Percentiles rank a stretch among this genome's conserved stretches.
Conservation (phyloP, 2,888 invertebrate species). For the Hyppa rectilinea region DNA sequence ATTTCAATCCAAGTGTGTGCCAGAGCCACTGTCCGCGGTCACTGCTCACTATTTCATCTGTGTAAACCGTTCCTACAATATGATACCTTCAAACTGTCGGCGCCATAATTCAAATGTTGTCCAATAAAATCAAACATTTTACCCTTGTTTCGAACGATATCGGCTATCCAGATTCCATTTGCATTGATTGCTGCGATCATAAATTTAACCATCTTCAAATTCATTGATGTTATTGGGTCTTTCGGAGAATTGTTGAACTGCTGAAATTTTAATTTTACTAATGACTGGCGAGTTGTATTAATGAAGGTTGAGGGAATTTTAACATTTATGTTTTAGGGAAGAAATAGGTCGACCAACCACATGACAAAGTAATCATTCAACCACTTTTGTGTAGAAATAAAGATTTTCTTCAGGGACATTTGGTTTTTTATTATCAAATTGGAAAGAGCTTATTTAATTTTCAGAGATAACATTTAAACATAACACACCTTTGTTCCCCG, state of each 20-base stretch:
- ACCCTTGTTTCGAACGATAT: conserved; percentile 20
- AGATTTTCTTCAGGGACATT: background rate
- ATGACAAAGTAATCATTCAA: background rate
- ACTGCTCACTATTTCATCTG: conserved; percentile 60
- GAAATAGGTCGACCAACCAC: background rate
- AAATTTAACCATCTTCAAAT: conserved; percentile 30
- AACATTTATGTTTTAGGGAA: background rate
- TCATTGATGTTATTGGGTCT: conserved; percentile 22
- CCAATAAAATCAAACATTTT: conserved; percentile 41
- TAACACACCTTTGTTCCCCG: too few species aligned
- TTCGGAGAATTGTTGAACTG: background rate
- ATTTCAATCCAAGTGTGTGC: conserved; percentile 81
- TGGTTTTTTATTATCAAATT: background rate
- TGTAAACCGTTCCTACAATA: conserved; percentile 42
- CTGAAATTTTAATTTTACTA: conserved; percentile 9
- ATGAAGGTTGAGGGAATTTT: background rate
- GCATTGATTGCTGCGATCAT: conserved; percentile 37
- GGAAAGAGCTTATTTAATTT: conserved; percentile 1
- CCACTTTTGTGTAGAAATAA: conserved; percentile 2
- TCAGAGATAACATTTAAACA: too few species aligned
- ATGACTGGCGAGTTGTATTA: background rate
- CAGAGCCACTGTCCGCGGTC: conserved; percentile 71
- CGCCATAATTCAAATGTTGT: conserved; percentile 29
- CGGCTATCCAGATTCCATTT: conserved; percentile 28
- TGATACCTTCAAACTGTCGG: conserved; percentile 24